These are phyloP conservation scores for Lordiphosa collinella DNA, from an alignment of 1,140 invertebrate genomes.

Conservation along the genomic window DNA sequence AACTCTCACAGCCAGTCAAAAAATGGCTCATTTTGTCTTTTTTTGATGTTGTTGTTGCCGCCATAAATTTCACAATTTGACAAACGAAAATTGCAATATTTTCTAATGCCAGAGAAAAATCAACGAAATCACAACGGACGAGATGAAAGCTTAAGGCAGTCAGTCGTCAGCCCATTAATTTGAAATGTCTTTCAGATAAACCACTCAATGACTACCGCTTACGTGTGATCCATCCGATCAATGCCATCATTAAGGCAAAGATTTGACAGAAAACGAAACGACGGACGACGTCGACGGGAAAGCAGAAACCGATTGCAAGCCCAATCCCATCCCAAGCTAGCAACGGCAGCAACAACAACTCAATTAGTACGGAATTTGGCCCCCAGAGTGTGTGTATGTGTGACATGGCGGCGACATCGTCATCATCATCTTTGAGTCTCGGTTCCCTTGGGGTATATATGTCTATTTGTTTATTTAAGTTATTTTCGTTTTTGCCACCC, in stretches of 20 bases:
- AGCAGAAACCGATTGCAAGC: conserved; percentile 6
- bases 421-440: conserved; percentile 23
- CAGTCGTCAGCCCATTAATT: conserved; percentile 59
- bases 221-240: conserved; percentile 77
- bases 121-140: conserved; percentile 33
- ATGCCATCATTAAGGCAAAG: conserved; percentile 73
- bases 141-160: not conserved
- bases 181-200: conserved; percentile 72
- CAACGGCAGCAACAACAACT: conserved; percentile 34
- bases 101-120: conserved; percentile 63
- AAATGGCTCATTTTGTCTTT: conserved; percentile 2
- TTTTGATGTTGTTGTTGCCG: conserved; percentile 25
- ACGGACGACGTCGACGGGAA: conserved; percentile 1
- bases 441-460: conserved; percentile 28
- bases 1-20: conserved; percentile 48
- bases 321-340: conserved; percentile 22
- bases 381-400: conserved; percentile 36
- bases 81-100: conserved; percentile 59
- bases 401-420: conserved; percentile 33
- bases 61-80: conserved; percentile 73
- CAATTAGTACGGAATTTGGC: conserved; percentile 38
- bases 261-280: conserved; percentile 59
- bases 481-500: not conserved
- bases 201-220: conserved; percentile 75
- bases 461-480: not conserved